These are phyloP conservation scores for Caenorhabditis sp. DNA, from an alignment of 2,888 invertebrate genomes.

Conservation along the genomic window DNA sequence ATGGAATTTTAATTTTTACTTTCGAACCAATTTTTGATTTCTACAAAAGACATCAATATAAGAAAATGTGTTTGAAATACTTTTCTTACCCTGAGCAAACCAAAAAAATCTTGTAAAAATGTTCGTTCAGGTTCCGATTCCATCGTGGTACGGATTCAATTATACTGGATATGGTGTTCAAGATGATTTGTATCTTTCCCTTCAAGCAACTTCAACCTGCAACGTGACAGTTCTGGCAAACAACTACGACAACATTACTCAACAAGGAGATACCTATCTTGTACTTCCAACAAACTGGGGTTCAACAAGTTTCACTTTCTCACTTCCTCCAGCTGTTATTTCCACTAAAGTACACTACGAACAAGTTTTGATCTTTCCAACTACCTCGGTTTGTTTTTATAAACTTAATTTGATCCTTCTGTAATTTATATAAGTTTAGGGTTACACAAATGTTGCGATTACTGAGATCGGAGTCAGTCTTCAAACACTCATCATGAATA, in stretches of 20 bases:
- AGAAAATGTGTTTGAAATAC: no score
- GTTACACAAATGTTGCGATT: slow-evolving; percentile 23
- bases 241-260: slow-evolving; percentile 44
- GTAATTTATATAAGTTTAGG: slow-evolving; percentile 21
- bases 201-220: slow-evolving; percentile 36
- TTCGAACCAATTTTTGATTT: no score
- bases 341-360: slow-evolving; percentile 28
- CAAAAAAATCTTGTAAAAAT: no score
- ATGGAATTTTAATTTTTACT: no score
- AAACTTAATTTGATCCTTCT: not conserved
- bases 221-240: slow-evolving; percentile 47
- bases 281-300: slow-evolving; percentile 43
- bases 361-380: slow-evolving; percentile 41
- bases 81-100: no score
- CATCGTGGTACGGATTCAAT: slow-evolving; percentile 45
- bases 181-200: slow-evolving; percentile 28
- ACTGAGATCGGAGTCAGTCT: slow-evolving; percentile 24
- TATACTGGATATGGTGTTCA: slow-evolving; percentile 34
- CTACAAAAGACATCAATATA: no score
- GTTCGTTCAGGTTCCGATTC: slow-evolving; percentile 35
- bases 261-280: slow-evolving; percentile 52
- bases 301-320: slow-evolving; percentile 44
- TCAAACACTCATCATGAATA: slow-evolving; percentile 11
- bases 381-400: slow-evolving; percentile 8
- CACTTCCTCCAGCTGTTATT: slow-evolving; percentile 38